Evolutionary conservation across 2,797 vertebrate species (phyloP).

Genomic region (Dallia pectoralis): DNA sequence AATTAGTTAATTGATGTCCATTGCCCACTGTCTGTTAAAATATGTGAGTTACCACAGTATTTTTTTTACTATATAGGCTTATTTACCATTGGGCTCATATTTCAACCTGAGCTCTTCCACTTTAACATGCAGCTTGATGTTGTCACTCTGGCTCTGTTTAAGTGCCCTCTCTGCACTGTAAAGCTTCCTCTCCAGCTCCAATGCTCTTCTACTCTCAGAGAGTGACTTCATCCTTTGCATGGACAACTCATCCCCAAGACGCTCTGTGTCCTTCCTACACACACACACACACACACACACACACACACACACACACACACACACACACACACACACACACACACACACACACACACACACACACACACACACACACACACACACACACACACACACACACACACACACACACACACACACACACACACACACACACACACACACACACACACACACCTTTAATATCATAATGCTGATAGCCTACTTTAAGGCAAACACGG

Average conservation of each 20-base stretch:
- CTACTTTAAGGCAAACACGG: no score
- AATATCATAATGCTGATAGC: not conserved
- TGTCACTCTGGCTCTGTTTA: conserved; percentile 86
- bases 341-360: not conserved
- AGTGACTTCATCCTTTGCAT: conserved; percentile 92
- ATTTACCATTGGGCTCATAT: conserved; percentile 88
- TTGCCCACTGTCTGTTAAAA: not conserved
- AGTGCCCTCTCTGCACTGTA: conserved; percentile 81
- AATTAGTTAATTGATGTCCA: not conserved
- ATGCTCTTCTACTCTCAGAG: conserved; percentile 89
- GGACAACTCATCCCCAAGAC: conserved; percentile 84
- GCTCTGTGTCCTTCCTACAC: conserved; percentile 84
- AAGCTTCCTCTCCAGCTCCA: conserved; percentile 92
- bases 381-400: conserved; percentile 25
- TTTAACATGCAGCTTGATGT: conserved; percentile 83
- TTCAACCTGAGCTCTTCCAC: conserved; percentile 89
- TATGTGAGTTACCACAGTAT: not conserved
- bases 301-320: conserved; percentile 23
- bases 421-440: conserved; percentile 24
- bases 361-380: conserved; percentile 26
- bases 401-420: conserved; percentile 24
- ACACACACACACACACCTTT: conserved; percentile 21
- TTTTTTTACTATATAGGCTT: not conserved
- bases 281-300: conserved; percentile 25
- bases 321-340: conserved; percentile 3